Evolutionary conservation across 1,140 invertebrate species (phyloP).

Genomic region (Heliconius eleuchia): DNA sequence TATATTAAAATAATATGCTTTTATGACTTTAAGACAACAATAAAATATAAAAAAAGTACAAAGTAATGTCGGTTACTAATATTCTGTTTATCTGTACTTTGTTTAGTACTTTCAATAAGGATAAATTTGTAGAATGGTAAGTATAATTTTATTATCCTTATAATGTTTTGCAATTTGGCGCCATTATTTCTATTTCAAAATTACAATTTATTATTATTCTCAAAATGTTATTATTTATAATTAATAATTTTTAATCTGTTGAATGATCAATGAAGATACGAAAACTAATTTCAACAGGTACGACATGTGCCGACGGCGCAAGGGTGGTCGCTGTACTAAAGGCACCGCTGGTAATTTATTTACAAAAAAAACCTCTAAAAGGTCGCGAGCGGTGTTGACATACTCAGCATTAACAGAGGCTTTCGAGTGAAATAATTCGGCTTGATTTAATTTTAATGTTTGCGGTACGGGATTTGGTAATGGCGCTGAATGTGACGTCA

Average conservation of each 20-base stretch:
- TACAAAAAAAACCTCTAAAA: slow-evolving; percentile 58
- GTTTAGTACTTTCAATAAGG: slow-evolving; percentile 37
- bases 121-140: slow-evolving; percentile 46
- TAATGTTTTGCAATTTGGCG: slow-evolving; percentile 55
- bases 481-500: slow-evolving; percentile 72
- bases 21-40: neutral
- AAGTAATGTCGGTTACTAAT: neutral
- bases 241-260: neutral
- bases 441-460: slow-evolving; percentile 70
- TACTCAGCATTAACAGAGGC: slow-evolving; percentile 72
- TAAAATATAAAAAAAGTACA: neutral
- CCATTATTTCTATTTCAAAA: slow-evolving; percentile 56
- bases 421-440: slow-evolving; percentile 71
- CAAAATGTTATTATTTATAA: neutral
- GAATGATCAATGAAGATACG: slow-evolving; percentile 53
- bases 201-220: neutral
- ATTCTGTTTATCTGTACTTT: slow-evolving; percentile 15
- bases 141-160: slow-evolving; percentile 40
- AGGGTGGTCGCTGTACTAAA: slow-evolving; percentile 96
- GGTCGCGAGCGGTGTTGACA: slow-evolving; percentile 64
- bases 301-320: slow-evolving; percentile 96
- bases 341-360: slow-evolving; percentile 94
- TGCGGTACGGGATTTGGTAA: slow-evolving; percentile 78
- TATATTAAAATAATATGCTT: too few species aligned
- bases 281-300: slow-evolving; percentile 87